These are phyloP conservation scores for Vidua chalybeata DNA, from an alignment of 2,113 vertebrate species.

Conservation along the genomic window DNA sequence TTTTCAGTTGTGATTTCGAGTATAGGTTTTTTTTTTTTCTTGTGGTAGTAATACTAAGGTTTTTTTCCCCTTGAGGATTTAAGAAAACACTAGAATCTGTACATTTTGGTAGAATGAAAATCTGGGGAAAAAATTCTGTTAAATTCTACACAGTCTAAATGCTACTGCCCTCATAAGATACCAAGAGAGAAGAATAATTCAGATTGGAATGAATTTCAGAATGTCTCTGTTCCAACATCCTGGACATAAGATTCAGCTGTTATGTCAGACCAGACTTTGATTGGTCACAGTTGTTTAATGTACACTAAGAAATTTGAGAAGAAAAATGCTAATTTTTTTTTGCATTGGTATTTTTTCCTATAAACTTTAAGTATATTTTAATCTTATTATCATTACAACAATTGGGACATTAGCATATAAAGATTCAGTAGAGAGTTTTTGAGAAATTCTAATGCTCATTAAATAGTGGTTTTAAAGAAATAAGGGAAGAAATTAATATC, in stretches of 20 bases:
- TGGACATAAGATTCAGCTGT: neutral
- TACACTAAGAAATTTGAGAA: neutral
- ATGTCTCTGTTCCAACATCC: neutral
- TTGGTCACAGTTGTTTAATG: neutral
- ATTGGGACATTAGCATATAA: neutral
- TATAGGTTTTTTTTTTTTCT: rapidly evolving
- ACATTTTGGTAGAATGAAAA: neutral
- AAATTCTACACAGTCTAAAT: neutral
- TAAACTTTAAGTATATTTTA: neutral
- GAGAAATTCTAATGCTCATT: neutral
- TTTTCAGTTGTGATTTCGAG: neutral
- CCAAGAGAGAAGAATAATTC: neutral
- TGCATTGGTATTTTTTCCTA: neutral
- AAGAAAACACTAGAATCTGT: neutral
- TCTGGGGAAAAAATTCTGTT: neutral
- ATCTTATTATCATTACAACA: neutral
- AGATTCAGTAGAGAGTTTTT: neutral
- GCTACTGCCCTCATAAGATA: neutral
- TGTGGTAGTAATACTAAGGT: rapidly evolving
- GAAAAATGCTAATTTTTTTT: neutral
- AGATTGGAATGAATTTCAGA: neutral
- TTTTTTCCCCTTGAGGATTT: rapidly evolving
- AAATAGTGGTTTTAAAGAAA: neutral
- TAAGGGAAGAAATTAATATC: neutral
- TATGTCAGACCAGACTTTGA: neutral